Evolutionary conservation across 23 tunicate species (phyloP), one percentile per base, ranked within the genome.

Genomic region (Botrylloides violaceus): DNA sequence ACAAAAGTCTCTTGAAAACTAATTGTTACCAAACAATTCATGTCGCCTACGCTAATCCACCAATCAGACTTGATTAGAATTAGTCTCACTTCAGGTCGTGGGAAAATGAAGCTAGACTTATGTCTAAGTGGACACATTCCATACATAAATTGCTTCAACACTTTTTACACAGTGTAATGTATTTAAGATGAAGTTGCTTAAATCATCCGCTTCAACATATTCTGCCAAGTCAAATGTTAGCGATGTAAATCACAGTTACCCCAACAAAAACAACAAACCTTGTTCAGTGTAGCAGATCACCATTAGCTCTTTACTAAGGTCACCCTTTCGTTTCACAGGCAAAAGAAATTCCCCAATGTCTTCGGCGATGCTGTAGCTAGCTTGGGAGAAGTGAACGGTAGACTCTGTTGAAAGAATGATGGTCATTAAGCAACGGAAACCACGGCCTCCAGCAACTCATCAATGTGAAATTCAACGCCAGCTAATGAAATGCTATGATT

Each of bases 201-300:
- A n/a, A n/a, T n/a, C n/a, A n/a, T n/a, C n/a, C n/a, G n/a, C n/a
- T n/a, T n/a, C n/a, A n/a, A n/a, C n/a, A n/a, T n/a, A n/a, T n/a
- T n/a, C n/a, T n/a, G n/a, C n/a, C n/a, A n/a, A n/a, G n/a, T n/a
- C n/a, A n/a, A n/a, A n/a, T n/a, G n/a, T n/a, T n/a, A n/a, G n/a
- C n/a, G n/a, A n/a, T n/a, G n/a, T n/a, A n/a, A n/a, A n/a, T n/a
- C n/a, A n/a, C n/a, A n/a, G n/a, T n/a, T n/a, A n/a, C n/a, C n/a
- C n/a, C n/a, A n/a, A n/a, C n/a, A n/a, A n/a, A n/a, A 12, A 59
- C 9, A 34, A 71, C 83, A 4, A 43, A 81, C 96, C 83, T 65
- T 88, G 81, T 7, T 68, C 76, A 15, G 98, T 92, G 64, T 76
- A 70, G 83, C 98, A 92, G 38, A 92, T 85, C 32, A 92, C 98